These are phyloP conservation scores for Meloe dianella DNA, from an alignment of 2,888 invertebrate species.

Conservation along the genomic window DNA sequence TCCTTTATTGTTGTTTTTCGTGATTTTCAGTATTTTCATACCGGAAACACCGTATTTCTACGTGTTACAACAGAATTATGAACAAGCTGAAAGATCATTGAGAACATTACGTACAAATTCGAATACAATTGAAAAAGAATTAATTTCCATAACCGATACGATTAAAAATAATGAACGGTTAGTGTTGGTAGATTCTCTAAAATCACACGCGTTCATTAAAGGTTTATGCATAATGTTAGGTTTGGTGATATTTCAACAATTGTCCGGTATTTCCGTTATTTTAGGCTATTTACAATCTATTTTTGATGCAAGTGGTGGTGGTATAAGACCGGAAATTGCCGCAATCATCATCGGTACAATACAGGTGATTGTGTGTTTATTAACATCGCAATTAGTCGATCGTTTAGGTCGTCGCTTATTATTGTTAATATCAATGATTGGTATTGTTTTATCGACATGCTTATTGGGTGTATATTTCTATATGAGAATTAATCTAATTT, in stretches of 20 bases:
- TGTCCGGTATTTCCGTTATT: constrained; percentile 74
- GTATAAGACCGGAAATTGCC: constrained; percentile 65
- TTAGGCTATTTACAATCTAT: constrained; percentile 77
- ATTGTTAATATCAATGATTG: constrained; percentile 70
- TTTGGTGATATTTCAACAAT: constrained; percentile 51
- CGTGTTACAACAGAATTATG: neutral
- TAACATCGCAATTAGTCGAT: constrained; percentile 78
- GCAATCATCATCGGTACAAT: constrained; percentile 79
- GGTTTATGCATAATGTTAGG: constrained; percentile 54
- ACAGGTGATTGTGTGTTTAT: constrained; percentile 72
- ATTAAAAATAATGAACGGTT: neutral
- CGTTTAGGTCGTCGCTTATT: constrained; percentile 74
- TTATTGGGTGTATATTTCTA: constrained; percentile 41
- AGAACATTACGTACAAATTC: constrained; percentile 2
- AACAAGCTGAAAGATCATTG: constrained; percentile 2
- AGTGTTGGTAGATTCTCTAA: neutral
- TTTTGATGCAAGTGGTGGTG: constrained; percentile 61
- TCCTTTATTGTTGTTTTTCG: constrained; percentile 6
- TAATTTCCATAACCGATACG: neutral
- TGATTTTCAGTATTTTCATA: constrained; percentile 13
- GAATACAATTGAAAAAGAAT: constrained; percentile 17
- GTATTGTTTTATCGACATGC: constrained; percentile 65
- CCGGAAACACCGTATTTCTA: constrained; percentile 19
- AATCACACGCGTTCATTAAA: constrained; percentile 33
- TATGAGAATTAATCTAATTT: constrained; percentile 25